These are phyloP conservation scores for Dolomedes plantarius DNA, from an alignment of 2,888 invertebrate species.

Conservation along the genomic window DNA sequence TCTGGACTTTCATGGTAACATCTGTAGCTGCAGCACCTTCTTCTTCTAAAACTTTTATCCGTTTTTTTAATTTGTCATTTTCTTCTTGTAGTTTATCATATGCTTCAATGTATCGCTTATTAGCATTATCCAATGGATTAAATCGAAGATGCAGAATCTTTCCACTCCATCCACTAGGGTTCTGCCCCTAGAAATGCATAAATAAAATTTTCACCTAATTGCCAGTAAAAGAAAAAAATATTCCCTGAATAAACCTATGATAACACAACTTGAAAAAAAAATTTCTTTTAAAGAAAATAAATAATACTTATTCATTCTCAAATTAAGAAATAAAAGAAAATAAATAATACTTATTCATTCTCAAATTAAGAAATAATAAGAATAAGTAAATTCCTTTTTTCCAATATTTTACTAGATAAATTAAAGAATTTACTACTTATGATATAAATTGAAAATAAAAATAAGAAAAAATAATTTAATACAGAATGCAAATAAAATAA, in stretches of 20 bases:
- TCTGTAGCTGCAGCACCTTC: conserved; percentile 75
- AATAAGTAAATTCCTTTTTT: too few relatives aligned
- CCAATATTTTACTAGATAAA: too few relatives aligned
- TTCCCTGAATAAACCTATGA: background rate
- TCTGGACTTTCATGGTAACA: conserved; percentile 70
- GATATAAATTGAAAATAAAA: too few relatives aligned
- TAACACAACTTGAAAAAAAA: background rate
- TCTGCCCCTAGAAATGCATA: background rate
- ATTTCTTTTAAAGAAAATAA: too few relatives aligned
- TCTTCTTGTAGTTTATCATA: conserved; percentile 70
- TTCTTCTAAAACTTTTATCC: conserved; percentile 75
- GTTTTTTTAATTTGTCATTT: conserved; percentile 69
- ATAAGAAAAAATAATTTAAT: too few relatives aligned
- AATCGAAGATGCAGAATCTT: conserved; percentile 82
- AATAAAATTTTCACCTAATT: background rate
- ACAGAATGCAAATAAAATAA: too few relatives aligned
- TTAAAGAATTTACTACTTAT: too few relatives aligned
- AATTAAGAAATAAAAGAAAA: too few relatives aligned
- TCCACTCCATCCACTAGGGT: background rate
- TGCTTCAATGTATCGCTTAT: conserved; percentile 82
- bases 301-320: too few relatives aligned
- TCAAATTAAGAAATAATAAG: too few relatives aligned
- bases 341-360: too few relatives aligned
- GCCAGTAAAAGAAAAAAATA: background rate
- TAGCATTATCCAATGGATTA: conserved; percentile 85